These are phyloP conservation scores for Clarias fuscus DNA, from an alignment of 2,797 vertebrate species.

Conservation along the genomic window DNA sequence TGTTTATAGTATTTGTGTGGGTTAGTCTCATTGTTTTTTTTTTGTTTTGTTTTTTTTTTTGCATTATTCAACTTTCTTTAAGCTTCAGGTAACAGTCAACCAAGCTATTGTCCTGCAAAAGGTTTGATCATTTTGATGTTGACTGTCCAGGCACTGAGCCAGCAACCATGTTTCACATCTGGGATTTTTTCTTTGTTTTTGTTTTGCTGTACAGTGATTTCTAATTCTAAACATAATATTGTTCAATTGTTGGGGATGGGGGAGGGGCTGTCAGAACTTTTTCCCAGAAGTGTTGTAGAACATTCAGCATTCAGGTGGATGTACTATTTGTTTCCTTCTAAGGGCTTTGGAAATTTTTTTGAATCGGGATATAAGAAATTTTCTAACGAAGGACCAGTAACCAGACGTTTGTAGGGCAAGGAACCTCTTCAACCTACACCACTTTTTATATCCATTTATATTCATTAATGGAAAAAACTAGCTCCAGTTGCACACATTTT, in stretches of 20 bases:
- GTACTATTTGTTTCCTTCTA: not conserved
- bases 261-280: not conserved
- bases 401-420: not conserved
- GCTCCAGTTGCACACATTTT: not conserved
- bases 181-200: not conserved
- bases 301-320: not conserved
- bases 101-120: not conserved
- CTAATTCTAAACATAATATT: not conserved
- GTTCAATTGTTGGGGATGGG: not conserved
- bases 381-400: not conserved
- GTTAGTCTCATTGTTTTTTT: not conserved
- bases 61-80: not conserved
- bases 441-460: not conserved
- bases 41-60: not conserved
- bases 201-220: not conserved
- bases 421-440: not conserved
- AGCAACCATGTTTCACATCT: not conserved
- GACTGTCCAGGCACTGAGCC: not conserved
- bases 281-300: not conserved
- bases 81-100: not conserved
- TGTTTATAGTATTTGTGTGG: not conserved
- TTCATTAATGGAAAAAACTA: not conserved
- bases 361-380: not conserved
- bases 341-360: not conserved
- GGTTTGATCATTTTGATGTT: not conserved